Conservation (phyloP, 1,140 invertebrate genomes). For the Drosophila varians region DNA sequence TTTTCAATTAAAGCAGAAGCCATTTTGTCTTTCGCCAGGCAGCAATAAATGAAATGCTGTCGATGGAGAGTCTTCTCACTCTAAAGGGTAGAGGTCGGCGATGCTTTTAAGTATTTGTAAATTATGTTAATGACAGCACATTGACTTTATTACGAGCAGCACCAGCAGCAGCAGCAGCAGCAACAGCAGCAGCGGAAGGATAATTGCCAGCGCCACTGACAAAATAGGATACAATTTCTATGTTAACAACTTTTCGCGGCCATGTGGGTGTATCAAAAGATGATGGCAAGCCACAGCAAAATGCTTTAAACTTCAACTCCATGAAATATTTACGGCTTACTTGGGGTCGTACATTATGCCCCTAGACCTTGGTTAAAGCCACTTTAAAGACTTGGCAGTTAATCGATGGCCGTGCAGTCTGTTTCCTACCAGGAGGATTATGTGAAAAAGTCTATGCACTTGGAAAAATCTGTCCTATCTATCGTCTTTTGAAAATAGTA, state of each 20-base stretch:
- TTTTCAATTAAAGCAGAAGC: slow-evolving; percentile 70
- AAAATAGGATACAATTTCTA: not conserved
- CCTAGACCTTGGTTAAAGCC: slow-evolving; percentile 14
- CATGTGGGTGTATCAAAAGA: slow-evolving; percentile 9
- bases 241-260: not conserved
- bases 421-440: slow-evolving; percentile 31
- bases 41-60: slow-evolving; percentile 64
- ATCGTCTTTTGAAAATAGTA: not conserved
- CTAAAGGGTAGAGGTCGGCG: slow-evolving; percentile 3
- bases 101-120: slow-evolving; percentile 70
- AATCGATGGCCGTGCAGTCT: slow-evolving; percentile 27
- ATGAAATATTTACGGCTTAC: slow-evolving; percentile 17
- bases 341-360: slow-evolving; percentile 12
- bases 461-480: not conserved
- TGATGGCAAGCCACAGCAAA: not conserved
- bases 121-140: slow-evolving; percentile 76
- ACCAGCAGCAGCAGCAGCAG: slow-evolving; percentile 9
- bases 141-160: slow-evolving; percentile 76
- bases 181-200: not conserved
- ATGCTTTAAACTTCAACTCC: not conserved
- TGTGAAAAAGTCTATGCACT: slow-evolving; percentile 38
- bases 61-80: not conserved
- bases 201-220: not conserved
- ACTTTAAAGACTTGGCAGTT: slow-evolving; percentile 57
- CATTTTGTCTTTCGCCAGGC: slow-evolving; percentile 51